Conservation (phyloP, 2,888 invertebrate species). For the Diadromus collaris region DNA sequence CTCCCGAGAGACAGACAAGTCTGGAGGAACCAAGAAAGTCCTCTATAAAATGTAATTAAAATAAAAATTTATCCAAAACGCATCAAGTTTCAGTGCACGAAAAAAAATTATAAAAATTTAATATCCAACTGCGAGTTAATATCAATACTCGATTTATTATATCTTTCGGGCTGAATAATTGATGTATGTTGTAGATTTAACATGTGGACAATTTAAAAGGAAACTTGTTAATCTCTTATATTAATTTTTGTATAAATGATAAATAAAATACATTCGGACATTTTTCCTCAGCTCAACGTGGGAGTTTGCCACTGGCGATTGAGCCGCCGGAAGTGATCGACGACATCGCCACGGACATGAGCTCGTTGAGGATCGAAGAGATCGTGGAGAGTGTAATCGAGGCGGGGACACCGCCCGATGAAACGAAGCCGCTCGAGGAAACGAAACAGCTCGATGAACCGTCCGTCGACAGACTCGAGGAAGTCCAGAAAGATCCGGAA, state of each 20-base stretch:
- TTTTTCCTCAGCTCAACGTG: conserved; percentile 23
- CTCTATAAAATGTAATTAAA: conserved; percentile 34
- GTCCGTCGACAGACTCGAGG: not conserved
- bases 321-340: conserved; percentile 16
- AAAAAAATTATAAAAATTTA: too few relatives aligned
- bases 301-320: not conserved
- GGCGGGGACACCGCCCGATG: not conserved
- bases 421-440: conserved; percentile 10
- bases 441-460: not conserved
- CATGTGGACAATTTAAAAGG: too few relatives aligned
- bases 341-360: conserved; percentile 18
- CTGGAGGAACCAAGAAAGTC: conserved; percentile 25
- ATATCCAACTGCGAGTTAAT: too few relatives aligned
- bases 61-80: too few relatives aligned
- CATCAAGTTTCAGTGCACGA: too few relatives aligned
- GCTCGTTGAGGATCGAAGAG: conserved; percentile 9
- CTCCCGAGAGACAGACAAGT: conserved; percentile 6
- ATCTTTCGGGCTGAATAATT: too few relatives aligned
- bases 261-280: not conserved
- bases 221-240: too few relatives aligned
- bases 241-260: too few relatives aligned
- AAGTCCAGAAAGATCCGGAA: not conserved
- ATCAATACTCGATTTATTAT: too few relatives aligned
- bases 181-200: too few relatives aligned
- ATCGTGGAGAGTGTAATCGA: conserved; percentile 6